These are phyloP conservation scores for Danio aesculapii DNA, from an alignment of 2,797 vertebrate species.

Conservation along the genomic window DNA sequence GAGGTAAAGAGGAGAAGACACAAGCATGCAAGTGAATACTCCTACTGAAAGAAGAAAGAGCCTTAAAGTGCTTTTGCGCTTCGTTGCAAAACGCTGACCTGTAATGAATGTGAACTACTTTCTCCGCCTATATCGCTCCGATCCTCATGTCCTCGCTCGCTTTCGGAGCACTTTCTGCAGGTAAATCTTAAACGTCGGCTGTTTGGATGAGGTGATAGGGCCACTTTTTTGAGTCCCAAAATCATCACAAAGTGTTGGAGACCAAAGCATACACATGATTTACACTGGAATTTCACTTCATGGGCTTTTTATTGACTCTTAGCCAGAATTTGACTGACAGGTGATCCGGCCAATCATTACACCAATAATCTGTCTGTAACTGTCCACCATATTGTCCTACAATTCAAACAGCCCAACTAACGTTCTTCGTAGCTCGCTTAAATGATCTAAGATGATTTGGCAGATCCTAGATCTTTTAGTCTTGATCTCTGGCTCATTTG, in stretches of 20 bases:
- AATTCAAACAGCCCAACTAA: too few species aligned
- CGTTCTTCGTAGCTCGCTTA: too few species aligned
- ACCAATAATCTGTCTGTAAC: too few species aligned
- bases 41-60: constrained; percentile 71
- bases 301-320: too few species aligned
- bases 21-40: constrained; percentile 71
- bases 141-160: not conserved
- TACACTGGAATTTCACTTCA: too few species aligned
- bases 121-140: constrained; percentile 60
- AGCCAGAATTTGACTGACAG: too few species aligned
- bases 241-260: constrained; percentile 12
- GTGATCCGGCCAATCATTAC: too few species aligned
- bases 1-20: constrained; percentile 73
- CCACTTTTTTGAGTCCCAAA: constrained; percentile 5
- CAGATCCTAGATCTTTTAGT: too few species aligned
- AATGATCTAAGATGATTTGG: too few species aligned
- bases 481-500: too few species aligned
- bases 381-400: too few species aligned
- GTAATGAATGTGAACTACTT: constrained; percentile 80
- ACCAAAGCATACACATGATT: not conserved
- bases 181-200: constrained; percentile 14
- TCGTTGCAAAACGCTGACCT: constrained; percentile 82
- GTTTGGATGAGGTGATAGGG: constrained; percentile 30
- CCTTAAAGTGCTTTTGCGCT: constrained; percentile 78
- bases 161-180: constrained; percentile 14